Evolutionary conservation across 2,113 vertebrate genomes (phyloP).

Genomic region (Centrocercus urophasianus): DNA sequence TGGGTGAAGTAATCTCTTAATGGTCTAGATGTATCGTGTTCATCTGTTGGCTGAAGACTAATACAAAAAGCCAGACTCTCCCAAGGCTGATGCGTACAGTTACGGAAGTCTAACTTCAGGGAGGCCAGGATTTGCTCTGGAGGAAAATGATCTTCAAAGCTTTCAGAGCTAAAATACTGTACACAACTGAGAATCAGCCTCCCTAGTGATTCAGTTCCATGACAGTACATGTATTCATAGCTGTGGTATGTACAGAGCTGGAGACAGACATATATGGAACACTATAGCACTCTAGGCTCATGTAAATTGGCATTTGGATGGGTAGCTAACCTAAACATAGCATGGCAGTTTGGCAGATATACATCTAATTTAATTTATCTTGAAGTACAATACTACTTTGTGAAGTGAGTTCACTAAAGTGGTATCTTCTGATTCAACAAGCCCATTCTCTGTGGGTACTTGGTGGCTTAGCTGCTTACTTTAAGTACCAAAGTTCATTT

Average conservation of each 20-base stretch:
- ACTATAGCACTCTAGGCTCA: background rate
- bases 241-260: constrained; percentile 45
- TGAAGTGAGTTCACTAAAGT: constrained; percentile 36
- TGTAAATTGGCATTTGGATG: background rate
- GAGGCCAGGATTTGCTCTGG: background rate
- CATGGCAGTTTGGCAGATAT: constrained; percentile 1
- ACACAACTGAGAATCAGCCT: constrained; percentile 29
- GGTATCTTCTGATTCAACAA: constrained; percentile 34
- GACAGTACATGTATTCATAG: constrained; percentile 27
- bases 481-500: background rate
- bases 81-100: background rate
- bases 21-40: background rate
- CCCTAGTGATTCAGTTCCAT: constrained; percentile 17
- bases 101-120: background rate
- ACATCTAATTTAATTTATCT: constrained; percentile 11
- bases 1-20: background rate
- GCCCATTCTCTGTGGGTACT: background rate
- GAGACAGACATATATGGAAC: constrained; percentile 65
- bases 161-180: constrained; percentile 15
- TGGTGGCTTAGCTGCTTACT: background rate
- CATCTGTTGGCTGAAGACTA: background rate
- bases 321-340: constrained; percentile 29
- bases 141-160: background rate
- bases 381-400: constrained; percentile 28
- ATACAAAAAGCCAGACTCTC: background rate